A percentile compares a stretch with the other conserved stretches of the same genome.
Evolutionary conservation across 2,797 vertebrate species (phyloP).

Genomic region (Borostomias antarcticus): DNA sequence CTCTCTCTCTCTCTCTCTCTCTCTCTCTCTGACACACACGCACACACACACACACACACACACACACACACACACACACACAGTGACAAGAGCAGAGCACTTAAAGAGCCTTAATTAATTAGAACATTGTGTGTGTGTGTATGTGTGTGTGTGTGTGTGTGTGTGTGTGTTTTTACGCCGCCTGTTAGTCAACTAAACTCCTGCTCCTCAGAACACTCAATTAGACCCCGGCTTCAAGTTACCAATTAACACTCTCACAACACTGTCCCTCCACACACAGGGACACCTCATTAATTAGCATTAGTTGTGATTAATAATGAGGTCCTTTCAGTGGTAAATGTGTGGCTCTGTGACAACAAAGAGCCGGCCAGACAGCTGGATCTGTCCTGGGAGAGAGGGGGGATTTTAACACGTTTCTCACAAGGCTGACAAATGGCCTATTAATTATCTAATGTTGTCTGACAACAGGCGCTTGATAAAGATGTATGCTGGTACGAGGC

Average conservation of each 20-base stretch:
- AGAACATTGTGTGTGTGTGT: slow-evolving; percentile 70
- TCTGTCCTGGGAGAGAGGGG: slow-evolving; percentile 92
- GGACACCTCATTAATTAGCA: slow-evolving; percentile 96
- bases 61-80: slow-evolving; percentile 3
- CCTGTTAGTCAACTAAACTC: slow-evolving; percentile 67
- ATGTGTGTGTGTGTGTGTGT: too few relatives aligned
- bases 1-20: too few relatives aligned
- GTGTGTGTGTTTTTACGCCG: slow-evolving; percentile 56
- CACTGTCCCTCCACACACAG: slow-evolving; percentile 69
- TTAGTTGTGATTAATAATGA: slow-evolving; percentile 99
- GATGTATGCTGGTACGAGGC: slow-evolving; percentile 92
- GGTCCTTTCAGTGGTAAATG: slow-evolving; percentile 91
- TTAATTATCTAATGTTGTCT: slow-evolving; percentile 99
- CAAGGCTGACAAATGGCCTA: slow-evolving; percentile 99
- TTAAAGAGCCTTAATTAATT: slow-evolving; percentile 74
- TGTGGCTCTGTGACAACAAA: slow-evolving; percentile 87
- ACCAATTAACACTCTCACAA: slow-evolving; percentile 91
- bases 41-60: not conserved
- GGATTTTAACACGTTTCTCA: slow-evolving; percentile 97
- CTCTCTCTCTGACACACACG: slow-evolving; percentile 15
- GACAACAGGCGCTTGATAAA: slow-evolving; percentile 99
- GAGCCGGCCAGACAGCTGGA: slow-evolving; percentile 87
- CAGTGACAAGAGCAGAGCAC: slow-evolving; percentile 44
- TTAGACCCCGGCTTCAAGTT: slow-evolving; percentile 78
- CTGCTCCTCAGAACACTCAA: too few relatives aligned